Conservation (phyloP, 2,888 invertebrate species). For the Colostygia pectinataria region DNA sequence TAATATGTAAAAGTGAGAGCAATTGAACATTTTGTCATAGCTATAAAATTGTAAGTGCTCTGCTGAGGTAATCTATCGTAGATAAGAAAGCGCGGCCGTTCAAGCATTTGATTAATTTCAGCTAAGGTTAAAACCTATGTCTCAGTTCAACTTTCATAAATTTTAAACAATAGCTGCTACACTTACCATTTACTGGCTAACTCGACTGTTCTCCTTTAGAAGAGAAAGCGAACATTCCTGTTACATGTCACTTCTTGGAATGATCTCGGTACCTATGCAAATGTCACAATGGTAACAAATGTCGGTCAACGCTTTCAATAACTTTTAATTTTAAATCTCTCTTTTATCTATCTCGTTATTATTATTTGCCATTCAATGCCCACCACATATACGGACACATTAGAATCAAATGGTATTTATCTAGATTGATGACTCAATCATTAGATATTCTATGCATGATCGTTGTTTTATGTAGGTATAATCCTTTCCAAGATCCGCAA, state of each 20-base stretch:
- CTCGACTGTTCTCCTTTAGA: conserved; percentile 69
- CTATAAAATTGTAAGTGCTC: conserved; percentile 1
- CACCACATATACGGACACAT: not conserved
- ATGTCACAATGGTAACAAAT: conserved; percentile 74
- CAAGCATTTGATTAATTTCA: conserved; percentile 14
- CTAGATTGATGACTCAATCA: not conserved
- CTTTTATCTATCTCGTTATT: conserved; percentile 32
- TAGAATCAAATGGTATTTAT: not conserved
- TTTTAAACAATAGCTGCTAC: conserved; percentile 66
- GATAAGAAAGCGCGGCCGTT: conserved; percentile 12
- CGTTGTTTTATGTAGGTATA: not conserved
- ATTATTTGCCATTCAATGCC: not conserved
- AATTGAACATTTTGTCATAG: conserved; percentile 8
- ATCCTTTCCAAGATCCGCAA: conserved; percentile 18
- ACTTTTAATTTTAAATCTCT: conserved; percentile 62
- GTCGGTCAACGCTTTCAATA: conserved; percentile 54
- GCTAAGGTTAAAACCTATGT: conserved; percentile 17
- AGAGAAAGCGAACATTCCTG: conserved; percentile 70
- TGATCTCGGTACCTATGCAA: conserved; percentile 65
- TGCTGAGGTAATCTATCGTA: conserved; percentile 5
- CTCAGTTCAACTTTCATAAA: conserved; percentile 58
- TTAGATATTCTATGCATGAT: not conserved
- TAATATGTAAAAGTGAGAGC: not conserved
- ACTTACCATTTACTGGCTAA: conserved; percentile 69
- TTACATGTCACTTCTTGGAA: conserved; percentile 71